Percentiles rank a stretch among this genome's conserved stretches.
Conservation (phyloP, 2,888 invertebrate species). For the Congeria kusceri region DNA sequence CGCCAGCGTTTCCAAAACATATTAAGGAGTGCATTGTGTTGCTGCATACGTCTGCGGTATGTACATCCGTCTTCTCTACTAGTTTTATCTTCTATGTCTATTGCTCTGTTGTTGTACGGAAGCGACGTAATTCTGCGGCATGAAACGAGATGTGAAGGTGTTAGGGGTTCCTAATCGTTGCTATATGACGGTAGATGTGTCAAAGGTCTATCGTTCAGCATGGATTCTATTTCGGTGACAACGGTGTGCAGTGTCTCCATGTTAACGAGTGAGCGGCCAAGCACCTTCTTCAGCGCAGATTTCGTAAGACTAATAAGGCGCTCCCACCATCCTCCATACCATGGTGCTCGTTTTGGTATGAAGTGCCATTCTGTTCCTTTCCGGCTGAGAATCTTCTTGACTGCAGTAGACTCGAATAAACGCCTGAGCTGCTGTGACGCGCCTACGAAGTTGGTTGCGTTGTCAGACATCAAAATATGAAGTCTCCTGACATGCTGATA, state of each 20-base stretch:
- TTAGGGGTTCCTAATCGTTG: neutral
- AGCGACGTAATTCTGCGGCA: no score
- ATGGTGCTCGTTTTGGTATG: constrained; percentile 1
- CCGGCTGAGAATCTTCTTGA: neutral
- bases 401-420: neutral
- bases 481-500: neutral
- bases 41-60: no score
- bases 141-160: neutral
- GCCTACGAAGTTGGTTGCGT: neutral
- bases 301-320: constrained; percentile 2
- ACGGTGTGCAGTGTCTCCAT: neutral
- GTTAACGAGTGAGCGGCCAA: neutral
- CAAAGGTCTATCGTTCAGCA: neutral
- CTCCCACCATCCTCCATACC: constrained; percentile 9
- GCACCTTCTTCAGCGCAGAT: constrained; percentile 1
- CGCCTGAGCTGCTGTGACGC: neutral
- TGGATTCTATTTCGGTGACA: neutral
- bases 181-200: neutral
- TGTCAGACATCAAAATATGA: neutral
- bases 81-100: no score
- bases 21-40: no score
- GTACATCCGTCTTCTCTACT: no score
- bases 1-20: no score
- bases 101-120: no score
- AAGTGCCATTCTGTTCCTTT: constrained; percentile 10